A percentile compares a stretch with the other conserved stretches of the same genome.
These are phyloP conservation scores for Ammodytes dubius DNA, from an alignment of 2,113 vertebrate genomes.

Conservation along the genomic window DNA sequence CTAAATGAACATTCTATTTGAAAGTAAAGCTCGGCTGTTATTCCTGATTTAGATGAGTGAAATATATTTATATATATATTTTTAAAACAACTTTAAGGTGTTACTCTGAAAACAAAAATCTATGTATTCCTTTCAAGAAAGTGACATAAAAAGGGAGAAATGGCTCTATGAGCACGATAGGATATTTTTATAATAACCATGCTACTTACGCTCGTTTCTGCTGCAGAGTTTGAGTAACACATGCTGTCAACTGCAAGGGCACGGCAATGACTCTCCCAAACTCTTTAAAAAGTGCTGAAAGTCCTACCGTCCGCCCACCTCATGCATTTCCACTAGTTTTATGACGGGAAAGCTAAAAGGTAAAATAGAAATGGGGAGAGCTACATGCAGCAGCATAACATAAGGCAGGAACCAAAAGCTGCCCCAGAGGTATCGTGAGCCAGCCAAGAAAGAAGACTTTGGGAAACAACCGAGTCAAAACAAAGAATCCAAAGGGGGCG, in stretches of 20 bases:
- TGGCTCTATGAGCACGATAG: constrained; percentile 13
- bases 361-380: constrained; percentile 10
- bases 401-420: neutral
- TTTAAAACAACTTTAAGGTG: neutral
- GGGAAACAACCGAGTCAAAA: too few species aligned
- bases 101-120: neutral
- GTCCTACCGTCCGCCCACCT: constrained; percentile 4
- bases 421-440: constrained; percentile 13
- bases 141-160: constrained; percentile 10
- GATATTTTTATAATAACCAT: neutral
- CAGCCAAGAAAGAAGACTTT: neutral
- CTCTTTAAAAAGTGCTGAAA: constrained; percentile 18
- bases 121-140: neutral
- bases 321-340: constrained; percentile 14
- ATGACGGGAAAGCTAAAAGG: neutral
- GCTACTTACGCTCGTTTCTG: neutral
- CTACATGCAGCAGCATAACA: constrained; percentile 11
- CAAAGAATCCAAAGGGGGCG: too few species aligned
- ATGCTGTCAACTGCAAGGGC: constrained; percentile 64
- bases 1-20: neutral
- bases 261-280: constrained; percentile 29
- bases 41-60: neutral
- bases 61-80: too few species aligned
- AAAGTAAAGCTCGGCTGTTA: neutral
- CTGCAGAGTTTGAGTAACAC: constrained; percentile 50